Evolutionary conservation across 53 echinoderm and acorn worm genomes (phyloP).

Genomic region (Holothuria scabra): DNA sequence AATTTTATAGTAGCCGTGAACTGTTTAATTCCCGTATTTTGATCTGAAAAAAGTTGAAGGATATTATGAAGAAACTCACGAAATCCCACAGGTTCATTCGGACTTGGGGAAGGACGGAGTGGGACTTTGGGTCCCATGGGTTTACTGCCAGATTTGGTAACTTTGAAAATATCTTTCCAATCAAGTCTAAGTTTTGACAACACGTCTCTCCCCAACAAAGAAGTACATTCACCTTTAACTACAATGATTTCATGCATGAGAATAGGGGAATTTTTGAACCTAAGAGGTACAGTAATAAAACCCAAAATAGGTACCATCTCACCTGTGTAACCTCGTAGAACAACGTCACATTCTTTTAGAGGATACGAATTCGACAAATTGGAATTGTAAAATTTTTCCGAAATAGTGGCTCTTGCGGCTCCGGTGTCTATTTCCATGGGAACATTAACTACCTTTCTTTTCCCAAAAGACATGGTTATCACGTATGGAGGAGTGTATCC

Average conservation of each 20-base stretch:
- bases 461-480: conserved; percentile 7
- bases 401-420: conserved; percentile 40
- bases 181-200: conserved; percentile 45
- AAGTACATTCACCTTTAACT: no score
- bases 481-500: not conserved
- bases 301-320: conserved; percentile 51
- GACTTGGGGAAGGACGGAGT: not conserved
- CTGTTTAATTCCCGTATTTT: conserved; percentile 36
- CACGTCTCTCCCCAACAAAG: no score
- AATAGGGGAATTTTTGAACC: conserved; percentile 19
- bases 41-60: conserved; percentile 30
- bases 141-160: not conserved
- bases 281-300: conserved; percentile 43
- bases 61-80: conserved; percentile 22
- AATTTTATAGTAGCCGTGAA: conserved; percentile 43
- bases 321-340: conserved; percentile 27
- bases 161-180: no score
- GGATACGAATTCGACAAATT: not conserved
- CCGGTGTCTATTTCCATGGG: conserved; percentile 45
- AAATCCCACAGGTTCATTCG: not conserved
- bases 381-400: conserved; percentile 5
- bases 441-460: not conserved
- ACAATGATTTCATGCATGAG: no score
- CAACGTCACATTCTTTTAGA: not conserved
- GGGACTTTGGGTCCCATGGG: not conserved